These are phyloP conservation scores for Drosophila gunungcola DNA, from an alignment of 1,140 invertebrate species.

Conservation along the genomic window DNA sequence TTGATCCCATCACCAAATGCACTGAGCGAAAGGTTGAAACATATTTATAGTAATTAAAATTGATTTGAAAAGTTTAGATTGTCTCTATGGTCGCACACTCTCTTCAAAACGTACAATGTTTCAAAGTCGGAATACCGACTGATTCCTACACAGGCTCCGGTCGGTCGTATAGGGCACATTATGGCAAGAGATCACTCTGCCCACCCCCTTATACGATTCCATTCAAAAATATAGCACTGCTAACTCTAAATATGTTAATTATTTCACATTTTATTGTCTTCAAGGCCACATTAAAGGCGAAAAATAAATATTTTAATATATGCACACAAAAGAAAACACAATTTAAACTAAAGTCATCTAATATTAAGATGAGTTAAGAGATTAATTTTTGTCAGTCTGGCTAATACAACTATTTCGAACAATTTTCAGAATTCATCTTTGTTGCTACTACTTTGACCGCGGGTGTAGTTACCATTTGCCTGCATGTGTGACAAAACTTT, in stretches of 20 bases:
- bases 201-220: neutral
- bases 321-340: too few species aligned
- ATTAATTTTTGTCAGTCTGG: too few species aligned
- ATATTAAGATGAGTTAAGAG: too few species aligned
- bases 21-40: conserved; percentile 61
- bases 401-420: too few species aligned
- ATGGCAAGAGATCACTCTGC: conserved; percentile 17
- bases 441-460: neutral
- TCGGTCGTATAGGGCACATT: conserved; percentile 22
- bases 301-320: too few species aligned
- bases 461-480: conserved; percentile 17
- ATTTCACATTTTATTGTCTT: neutral
- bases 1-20: conserved; percentile 29
- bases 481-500: conserved; percentile 81
- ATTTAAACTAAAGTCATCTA: too few species aligned
- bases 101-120: conserved; percentile 59
- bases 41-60: conserved; percentile 84
- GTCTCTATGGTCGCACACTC: conserved; percentile 65
- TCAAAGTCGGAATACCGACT: conserved; percentile 33
- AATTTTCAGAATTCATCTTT: neutral
- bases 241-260: neutral
- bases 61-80: conserved; percentile 84
- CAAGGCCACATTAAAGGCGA: too few species aligned
- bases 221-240: neutral
- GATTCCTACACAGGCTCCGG: conserved; percentile 22